Evolutionary conservation across 2,797 vertebrate genomes (phyloP).

Genomic region (Steatocranus sp.): DNA sequence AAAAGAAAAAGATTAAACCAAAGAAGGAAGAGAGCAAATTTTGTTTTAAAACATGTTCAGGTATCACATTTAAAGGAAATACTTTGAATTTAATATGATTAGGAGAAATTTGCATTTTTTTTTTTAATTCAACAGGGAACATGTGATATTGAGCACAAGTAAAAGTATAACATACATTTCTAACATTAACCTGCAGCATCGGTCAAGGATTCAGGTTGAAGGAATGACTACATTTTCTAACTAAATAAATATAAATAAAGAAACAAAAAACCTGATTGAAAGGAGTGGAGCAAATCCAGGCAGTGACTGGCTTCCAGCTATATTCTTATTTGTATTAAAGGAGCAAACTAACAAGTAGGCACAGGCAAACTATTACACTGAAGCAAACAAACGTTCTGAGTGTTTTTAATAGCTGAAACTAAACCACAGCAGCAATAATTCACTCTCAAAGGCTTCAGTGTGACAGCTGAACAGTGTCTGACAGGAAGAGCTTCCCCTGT

Average conservation of each 20-base stretch:
- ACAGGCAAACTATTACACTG: fast-evolving
- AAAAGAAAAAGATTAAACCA: neutral
- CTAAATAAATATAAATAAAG: neutral
- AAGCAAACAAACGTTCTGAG: neutral
- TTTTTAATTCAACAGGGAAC: neutral
- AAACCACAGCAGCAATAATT: neutral
- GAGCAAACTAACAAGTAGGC: neutral
- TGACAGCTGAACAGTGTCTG: conserved; percentile 59
- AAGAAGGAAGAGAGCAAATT: neutral
- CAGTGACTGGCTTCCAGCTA: neutral
- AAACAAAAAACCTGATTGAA: neutral
- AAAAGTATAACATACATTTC: neutral
- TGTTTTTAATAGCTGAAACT: neutral
- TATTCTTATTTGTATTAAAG: neutral
- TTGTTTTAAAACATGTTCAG: neutral
- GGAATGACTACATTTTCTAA: neutral
- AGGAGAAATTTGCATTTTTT: fast-evolving
- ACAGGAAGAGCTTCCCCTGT: conserved; percentile 56
- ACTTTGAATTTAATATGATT: neutral
- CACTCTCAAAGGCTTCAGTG: neutral
- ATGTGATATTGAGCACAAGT: neutral
- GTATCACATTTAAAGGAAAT: neutral
- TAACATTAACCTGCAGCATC: neutral
- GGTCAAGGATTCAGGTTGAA: neutral
- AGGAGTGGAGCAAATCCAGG: too few species aligned